These are phyloP conservation scores for Ditylenchus dipsaci DNA, from an alignment of 1,140 invertebrate genomes.

Conservation along the genomic window DNA sequence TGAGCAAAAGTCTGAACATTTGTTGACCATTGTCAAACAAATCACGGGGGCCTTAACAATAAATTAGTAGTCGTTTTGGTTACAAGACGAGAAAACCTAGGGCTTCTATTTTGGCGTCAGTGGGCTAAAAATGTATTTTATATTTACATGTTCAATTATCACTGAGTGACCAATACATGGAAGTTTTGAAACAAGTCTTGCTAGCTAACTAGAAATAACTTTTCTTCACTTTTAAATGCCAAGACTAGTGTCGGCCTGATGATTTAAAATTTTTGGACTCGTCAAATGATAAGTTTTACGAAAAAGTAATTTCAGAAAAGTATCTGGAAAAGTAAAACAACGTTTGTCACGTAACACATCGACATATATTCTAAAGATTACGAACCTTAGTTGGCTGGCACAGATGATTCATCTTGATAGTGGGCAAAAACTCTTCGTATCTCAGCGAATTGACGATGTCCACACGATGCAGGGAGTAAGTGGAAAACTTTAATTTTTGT, in stretches of 20 bases:
- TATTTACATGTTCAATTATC: no score
- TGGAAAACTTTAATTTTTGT: constrained; percentile 34
- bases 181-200: no score
- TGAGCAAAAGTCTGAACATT: constrained; percentile 33
- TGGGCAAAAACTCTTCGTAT: constrained; percentile 37
- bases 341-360: no score
- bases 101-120: constrained; percentile 31
- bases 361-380: no score
- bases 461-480: constrained; percentile 10
- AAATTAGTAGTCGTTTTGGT: not conserved
- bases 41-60: constrained; percentile 23
- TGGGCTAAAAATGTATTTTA: constrained; percentile 15
- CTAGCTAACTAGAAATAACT: no score
- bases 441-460: constrained; percentile 16
- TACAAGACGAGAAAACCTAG: constrained; percentile 2
- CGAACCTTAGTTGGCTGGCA: constrained; percentile 8
- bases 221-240: no score
- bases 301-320: no score
- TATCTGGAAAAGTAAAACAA: no score
- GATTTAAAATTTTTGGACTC: no score
- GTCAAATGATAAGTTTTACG: no score
- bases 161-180: no score
- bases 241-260: no score
- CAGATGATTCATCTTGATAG: constrained; percentile 24
- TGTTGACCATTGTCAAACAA: constrained; percentile 31